phyloP scores from a whole-genome alignment of 2,797 vertebrate species.

The Chromobotia macracanthus region DNA sequence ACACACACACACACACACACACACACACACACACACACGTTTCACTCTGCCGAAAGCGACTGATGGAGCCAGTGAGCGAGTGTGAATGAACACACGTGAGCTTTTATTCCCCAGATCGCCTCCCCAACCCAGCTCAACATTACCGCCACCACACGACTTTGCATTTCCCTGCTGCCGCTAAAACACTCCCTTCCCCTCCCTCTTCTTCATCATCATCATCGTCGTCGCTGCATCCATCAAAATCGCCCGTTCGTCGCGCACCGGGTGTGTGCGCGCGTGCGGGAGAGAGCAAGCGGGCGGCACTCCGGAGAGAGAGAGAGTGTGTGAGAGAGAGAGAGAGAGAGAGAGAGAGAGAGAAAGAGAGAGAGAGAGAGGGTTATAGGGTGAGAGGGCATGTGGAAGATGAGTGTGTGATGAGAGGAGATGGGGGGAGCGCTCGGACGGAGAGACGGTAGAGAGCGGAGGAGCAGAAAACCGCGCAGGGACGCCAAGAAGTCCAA shows the following conservation, averaged over 20 bases:
- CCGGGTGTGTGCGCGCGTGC: not conserved
- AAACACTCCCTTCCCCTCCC: slow-evolving; percentile 21
- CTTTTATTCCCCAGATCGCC: slow-evolving; percentile 40
- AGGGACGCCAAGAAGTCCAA: slow-evolving; percentile 76
- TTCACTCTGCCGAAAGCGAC: not conserved
- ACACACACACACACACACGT: slow-evolving; percentile 7
- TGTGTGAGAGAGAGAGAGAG: slow-evolving; percentile 35
- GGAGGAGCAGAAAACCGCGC: slow-evolving; percentile 67
- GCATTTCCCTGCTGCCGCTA: slow-evolving; percentile 38
- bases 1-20: slow-evolving; percentile 33
- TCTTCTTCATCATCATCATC: not conserved
- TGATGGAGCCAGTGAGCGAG: not conserved
- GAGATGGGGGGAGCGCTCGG: slow-evolving; percentile 63
- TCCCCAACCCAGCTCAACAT: slow-evolving; percentile 42
- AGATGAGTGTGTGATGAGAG: slow-evolving; percentile 59
- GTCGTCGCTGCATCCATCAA: slow-evolving; percentile 45
- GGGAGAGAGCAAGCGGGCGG: slow-evolving; percentile 31
- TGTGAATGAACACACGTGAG: slow-evolving; percentile 43
- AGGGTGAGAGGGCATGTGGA: slow-evolving; percentile 53
- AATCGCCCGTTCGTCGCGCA: slow-evolving; percentile 46
- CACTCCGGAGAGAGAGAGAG: slow-evolving; percentile 33
- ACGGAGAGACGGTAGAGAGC: slow-evolving; percentile 74
- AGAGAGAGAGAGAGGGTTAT: slow-evolving; percentile 36
- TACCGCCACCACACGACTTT: slow-evolving; percentile 14
- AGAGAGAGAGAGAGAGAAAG: slow-evolving; percentile 30